Evolutionary conservation across 2,113 vertebrate species (phyloP).

Genomic region (Cinclus cinclus): DNA sequence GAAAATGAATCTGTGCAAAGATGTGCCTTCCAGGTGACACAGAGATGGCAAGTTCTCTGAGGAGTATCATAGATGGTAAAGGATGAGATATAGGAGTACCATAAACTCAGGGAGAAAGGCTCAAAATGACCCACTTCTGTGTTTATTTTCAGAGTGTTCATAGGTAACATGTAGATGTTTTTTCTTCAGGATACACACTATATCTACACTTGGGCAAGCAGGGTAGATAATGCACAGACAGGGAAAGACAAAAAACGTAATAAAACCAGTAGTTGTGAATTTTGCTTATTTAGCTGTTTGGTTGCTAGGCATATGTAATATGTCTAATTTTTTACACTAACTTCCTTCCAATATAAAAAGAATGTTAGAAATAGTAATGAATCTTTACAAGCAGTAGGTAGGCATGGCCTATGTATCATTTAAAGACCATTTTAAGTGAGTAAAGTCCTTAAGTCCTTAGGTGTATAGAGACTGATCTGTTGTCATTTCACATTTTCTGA

Average conservation of each 20-base stretch:
- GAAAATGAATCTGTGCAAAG: background rate
- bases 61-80: background rate
- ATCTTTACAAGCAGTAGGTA: background rate
- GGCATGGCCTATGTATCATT: background rate
- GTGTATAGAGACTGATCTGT: background rate
- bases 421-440: background rate
- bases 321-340: background rate
- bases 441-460: background rate
- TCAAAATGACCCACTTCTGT: background rate
- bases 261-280: background rate
- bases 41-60: background rate
- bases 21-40: background rate
- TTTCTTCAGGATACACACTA: background rate
- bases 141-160: background rate
- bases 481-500: background rate
- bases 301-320: background rate
- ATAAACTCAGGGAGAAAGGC: background rate
- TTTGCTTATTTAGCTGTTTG: background rate
- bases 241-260: rapidly evolving
- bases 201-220: background rate
- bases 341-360: background rate
- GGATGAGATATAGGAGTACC: background rate
- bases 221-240: background rate
- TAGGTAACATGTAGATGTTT: background rate
- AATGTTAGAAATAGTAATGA: background rate